Conservation (phyloP, 2,888 invertebrate species). For the Drosophila anceps region DNA sequence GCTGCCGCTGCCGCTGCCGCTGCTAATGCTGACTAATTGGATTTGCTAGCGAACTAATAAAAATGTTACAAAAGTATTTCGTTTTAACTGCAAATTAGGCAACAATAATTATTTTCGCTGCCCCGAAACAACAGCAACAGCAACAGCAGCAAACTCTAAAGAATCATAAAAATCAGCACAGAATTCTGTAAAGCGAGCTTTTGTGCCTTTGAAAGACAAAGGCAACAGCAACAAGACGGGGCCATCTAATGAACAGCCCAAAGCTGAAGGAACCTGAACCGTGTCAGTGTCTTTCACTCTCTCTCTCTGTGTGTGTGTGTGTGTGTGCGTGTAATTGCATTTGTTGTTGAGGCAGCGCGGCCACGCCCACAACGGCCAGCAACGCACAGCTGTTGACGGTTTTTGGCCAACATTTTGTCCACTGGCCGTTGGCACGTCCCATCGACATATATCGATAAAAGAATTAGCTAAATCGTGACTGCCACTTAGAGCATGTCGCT, state of each 20-base stretch:
- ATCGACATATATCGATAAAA: slow-evolving; percentile 82
- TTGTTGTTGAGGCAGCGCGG: slow-evolving; percentile 20
- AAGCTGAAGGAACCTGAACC: slow-evolving; percentile 2
- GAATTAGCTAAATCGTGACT: slow-evolving; percentile 83
- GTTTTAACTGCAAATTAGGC: slow-evolving; percentile 80
- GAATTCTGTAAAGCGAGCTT: slow-evolving; percentile 19
- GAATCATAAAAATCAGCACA: slow-evolving; percentile 53
- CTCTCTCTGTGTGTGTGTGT: not conserved
- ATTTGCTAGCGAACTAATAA: slow-evolving; percentile 74
- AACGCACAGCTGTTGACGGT: slow-evolving; percentile 60
- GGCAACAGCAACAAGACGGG: not conserved
- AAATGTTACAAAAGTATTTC: slow-evolving; percentile 73
- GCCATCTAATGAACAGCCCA: slow-evolving; percentile 30
- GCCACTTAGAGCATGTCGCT: slow-evolving; percentile 79
- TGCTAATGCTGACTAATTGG: slow-evolving; percentile 74
- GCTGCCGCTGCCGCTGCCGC: slow-evolving; percentile 59
- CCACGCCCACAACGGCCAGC: slow-evolving; percentile 26
- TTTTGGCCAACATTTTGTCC: slow-evolving; percentile 8
- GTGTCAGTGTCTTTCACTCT: not conserved
- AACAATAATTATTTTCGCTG: slow-evolving; percentile 73
- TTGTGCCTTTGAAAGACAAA: not conserved
- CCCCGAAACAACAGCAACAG: slow-evolving; percentile 16
- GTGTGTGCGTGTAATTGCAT: slow-evolving; percentile 44
- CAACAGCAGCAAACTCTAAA: slow-evolving; percentile 39
- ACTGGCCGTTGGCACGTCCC: slow-evolving; percentile 66